A percentile compares a stretch with the other conserved stretches of the same genome.
These are phyloP conservation scores for Todiramphus saurophagus DNA, from an alignment of 2,113 vertebrate genomes.

Conservation along the genomic window DNA sequence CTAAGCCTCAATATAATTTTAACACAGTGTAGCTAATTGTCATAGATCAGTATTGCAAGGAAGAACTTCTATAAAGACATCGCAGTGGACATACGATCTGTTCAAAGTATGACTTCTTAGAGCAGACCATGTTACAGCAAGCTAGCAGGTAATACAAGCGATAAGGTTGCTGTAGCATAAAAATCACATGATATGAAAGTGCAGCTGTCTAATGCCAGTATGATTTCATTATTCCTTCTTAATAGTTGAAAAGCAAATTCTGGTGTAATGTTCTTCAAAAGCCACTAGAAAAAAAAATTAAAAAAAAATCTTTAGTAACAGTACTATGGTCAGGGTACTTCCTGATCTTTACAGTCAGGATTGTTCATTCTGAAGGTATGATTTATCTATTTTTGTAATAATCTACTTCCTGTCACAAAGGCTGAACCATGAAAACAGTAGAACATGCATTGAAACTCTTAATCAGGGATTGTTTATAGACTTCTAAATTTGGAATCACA, in stretches of 20 bases:
- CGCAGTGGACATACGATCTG: not conserved
- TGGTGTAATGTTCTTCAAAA: not conserved
- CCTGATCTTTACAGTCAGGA: not conserved
- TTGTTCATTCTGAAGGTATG: not conserved
- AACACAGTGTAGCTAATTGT: not conserved
- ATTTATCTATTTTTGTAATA: not conserved
- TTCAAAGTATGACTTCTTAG: not conserved
- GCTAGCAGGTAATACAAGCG: not conserved
- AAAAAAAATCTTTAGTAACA: not conserved
- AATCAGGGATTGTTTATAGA: not conserved
- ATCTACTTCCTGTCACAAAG: not conserved
- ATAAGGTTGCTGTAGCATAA: not conserved
- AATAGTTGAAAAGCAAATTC: not conserved
- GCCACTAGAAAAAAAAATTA: not conserved
- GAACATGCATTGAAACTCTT: not conserved
- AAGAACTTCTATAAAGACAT: not conserved
- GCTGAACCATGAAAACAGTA: not conserved
- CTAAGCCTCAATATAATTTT: not conserved
- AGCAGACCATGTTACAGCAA: not conserved
- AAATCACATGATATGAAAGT: not conserved
- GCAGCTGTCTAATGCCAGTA: not conserved
- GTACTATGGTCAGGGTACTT: not conserved
- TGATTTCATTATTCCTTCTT: constrained; percentile 7
- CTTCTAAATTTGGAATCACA: not conserved
- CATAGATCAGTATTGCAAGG: not conserved